Percentiles rank a stretch among this genome's conserved stretches.
These are phyloP conservation scores for Serinus canaria DNA, from an alignment of 2,113 vertebrate species.

Conservation along the genomic window DNA sequence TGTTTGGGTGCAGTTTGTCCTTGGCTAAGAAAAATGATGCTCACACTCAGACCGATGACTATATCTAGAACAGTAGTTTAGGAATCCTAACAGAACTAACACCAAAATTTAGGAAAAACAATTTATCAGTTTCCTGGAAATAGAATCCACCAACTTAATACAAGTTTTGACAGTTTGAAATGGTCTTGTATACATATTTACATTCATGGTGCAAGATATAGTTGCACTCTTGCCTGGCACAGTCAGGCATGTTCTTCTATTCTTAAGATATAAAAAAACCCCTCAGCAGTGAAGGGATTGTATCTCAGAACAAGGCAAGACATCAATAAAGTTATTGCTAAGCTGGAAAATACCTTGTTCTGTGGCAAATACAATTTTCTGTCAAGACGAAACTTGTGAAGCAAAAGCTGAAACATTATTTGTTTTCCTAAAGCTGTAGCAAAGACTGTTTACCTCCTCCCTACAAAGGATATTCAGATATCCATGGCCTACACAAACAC, in stretches of 20 bases:
- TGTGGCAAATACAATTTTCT: neutral
- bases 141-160: neutral
- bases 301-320: neutral
- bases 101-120: neutral
- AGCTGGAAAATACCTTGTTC: neutral
- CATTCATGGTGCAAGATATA: neutral
- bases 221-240: neutral
- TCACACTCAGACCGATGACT: neutral
- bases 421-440: neutral
- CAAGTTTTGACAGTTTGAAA: neutral
- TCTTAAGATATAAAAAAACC: neutral
- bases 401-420: accelerated
- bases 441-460: neutral
- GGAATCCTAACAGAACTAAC: neutral
- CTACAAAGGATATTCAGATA: neutral
- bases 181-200: neutral
- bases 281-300: neutral
- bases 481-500: neutral
- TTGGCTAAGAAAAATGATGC: neutral
- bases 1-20: neutral
- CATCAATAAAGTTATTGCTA: neutral
- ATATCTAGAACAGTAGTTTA: neutral
- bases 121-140: neutral
- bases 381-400: neutral
- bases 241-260: neutral